Evolutionary conservation across 1,140 invertebrate genomes (phyloP).

Genomic region (Asobara japonica): DNA sequence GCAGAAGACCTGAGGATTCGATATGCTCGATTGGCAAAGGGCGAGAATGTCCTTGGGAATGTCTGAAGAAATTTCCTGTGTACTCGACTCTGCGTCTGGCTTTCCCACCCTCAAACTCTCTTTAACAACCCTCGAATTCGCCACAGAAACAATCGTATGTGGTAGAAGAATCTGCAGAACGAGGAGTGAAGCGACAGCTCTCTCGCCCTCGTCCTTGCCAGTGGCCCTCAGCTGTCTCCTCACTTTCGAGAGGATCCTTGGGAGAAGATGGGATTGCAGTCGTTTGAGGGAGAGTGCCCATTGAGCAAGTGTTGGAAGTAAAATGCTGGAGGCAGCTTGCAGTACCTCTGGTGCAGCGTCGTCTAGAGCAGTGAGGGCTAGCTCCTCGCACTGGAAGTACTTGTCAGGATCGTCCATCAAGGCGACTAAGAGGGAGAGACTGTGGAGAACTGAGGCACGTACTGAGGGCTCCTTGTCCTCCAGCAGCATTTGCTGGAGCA

Average conservation of each 20-base stretch:
- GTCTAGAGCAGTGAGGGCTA: constrained; percentile 68
- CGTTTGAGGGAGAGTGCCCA: constrained; percentile 72
- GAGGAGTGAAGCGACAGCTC: constrained; percentile 51
- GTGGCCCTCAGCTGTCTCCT: constrained; percentile 52
- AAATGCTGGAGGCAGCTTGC: constrained; percentile 59
- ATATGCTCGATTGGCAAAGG: constrained; percentile 61
- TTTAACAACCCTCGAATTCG: constrained; percentile 61
- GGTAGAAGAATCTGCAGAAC: constrained; percentile 67
- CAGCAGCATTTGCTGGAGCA: constrained; percentile 79
- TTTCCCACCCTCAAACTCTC: too few relatives aligned
- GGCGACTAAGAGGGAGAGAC: constrained; percentile 73
- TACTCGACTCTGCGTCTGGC: too few relatives aligned
- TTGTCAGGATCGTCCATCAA: constrained; percentile 77
- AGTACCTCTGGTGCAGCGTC: constrained; percentile 68
- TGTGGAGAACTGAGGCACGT: constrained; percentile 72
- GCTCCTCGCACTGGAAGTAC: constrained; percentile 72
- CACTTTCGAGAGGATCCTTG: constrained; percentile 55
- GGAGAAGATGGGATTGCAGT: constrained; percentile 64
- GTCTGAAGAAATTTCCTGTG: constrained; percentile 58
- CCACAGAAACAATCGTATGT: constrained; percentile 65
- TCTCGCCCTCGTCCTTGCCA: constrained; percentile 56
- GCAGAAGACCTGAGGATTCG: constrained; percentile 69
- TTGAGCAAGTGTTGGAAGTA: constrained; percentile 71
- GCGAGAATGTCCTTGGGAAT: constrained; percentile 54
- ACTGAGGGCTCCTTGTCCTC: constrained; percentile 78